These are phyloP conservation scores for Corapipo altera DNA, from an alignment of 2,113 vertebrate species.

Conservation along the genomic window DNA sequence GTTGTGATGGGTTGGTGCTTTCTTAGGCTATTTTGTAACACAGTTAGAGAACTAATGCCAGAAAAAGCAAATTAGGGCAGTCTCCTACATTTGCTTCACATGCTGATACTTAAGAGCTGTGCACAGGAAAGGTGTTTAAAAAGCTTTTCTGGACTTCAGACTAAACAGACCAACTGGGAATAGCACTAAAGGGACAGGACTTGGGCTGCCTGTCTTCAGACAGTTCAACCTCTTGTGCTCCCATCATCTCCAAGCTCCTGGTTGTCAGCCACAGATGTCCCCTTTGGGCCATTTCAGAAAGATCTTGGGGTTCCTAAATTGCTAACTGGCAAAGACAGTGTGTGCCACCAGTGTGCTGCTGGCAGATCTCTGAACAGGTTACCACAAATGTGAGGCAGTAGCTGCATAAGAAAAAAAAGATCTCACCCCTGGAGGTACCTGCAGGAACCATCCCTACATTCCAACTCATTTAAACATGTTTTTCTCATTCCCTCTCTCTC, in stretches of 20 bases:
- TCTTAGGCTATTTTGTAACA: not conserved
- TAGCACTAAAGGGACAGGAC: not conserved
- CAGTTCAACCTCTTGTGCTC: not conserved
- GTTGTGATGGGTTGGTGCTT: rapidly evolving
- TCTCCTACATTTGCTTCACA: not conserved
- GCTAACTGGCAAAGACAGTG: not conserved
- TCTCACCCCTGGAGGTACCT: not conserved
- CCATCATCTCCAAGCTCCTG: not conserved
- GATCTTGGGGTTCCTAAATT: not conserved
- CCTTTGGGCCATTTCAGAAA: not conserved
- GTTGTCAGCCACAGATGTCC: not conserved
- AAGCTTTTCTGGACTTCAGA: not conserved
- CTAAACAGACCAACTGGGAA: rapidly evolving
- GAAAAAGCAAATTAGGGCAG: not conserved
- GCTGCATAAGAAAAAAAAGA: not conserved
- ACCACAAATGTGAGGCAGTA: not conserved
- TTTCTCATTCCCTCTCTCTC: not conserved
- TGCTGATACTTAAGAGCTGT: not conserved
- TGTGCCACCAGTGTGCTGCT: not conserved
- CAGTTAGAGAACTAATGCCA: not conserved
- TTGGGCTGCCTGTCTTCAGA: not conserved
- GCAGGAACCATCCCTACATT: not conserved
- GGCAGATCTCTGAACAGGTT: not conserved
- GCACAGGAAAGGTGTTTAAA: not conserved
- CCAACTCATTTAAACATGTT: not conserved